Percentiles rank a stretch among this genome's conserved stretches.
phyloP scores from a whole-genome alignment of 2,888 invertebrate species.

The Caenorhabditis sp. region DNA sequence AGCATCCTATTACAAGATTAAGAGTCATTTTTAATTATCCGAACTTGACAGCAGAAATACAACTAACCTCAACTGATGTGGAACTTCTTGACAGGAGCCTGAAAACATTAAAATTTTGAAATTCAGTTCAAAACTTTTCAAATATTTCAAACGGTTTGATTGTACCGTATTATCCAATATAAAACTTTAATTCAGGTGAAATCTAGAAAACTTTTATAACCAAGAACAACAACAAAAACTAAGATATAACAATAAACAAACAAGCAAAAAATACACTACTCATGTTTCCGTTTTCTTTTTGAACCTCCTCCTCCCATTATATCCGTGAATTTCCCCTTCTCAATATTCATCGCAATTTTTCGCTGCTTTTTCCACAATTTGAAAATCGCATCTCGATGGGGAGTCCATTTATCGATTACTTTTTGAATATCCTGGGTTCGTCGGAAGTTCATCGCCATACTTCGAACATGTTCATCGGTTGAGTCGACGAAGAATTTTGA shows the following conservation, averaged over 20 bases:
- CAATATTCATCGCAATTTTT: conserved; percentile 26
- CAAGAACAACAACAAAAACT: conserved; percentile 8
- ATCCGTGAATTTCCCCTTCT: conserved; percentile 19
- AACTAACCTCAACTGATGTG: too few relatives aligned
- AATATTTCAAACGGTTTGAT: neutral
- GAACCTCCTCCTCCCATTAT: too few relatives aligned
- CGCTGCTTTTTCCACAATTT: conserved; percentile 46
- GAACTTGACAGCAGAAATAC: too few relatives aligned
- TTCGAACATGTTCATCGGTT: conserved; percentile 38
- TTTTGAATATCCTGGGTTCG: conserved; percentile 51
- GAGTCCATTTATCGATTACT: conserved; percentile 53
- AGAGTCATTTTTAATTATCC: too few relatives aligned
- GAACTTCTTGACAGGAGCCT: too few relatives aligned
- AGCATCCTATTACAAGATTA: too few relatives aligned
- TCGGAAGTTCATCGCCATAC: conserved; percentile 53
- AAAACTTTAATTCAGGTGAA: neutral
- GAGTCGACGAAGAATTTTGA: conserved; percentile 38
- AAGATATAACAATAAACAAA: neutral
- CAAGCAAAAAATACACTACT: neutral
- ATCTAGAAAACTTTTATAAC: neutral
- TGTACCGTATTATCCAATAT: too few relatives aligned
- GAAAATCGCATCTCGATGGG: conserved; percentile 53
- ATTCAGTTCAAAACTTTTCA: too few relatives aligned
- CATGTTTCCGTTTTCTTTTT: conserved; percentile 20
- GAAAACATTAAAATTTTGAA: too few relatives aligned